Percentiles rank a stretch among this genome's conserved stretches.
Evolutionary conservation across 2,113 vertebrate species (phyloP).

Genomic region (Leptodactylus fuscus): DNA sequence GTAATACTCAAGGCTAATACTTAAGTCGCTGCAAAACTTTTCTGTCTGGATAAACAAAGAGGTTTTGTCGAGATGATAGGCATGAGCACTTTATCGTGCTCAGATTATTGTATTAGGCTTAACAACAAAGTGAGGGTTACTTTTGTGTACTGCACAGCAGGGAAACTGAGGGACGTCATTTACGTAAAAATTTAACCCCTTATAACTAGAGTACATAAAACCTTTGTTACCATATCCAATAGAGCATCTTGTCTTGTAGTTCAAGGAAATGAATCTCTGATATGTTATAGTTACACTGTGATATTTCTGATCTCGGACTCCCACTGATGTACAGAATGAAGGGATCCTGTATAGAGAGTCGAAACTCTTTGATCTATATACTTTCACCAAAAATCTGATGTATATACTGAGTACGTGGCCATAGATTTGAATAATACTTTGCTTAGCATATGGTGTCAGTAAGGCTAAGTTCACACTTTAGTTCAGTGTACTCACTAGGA

Average conservation of each 20-base stretch:
- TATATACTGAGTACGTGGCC: too few relatives aligned
- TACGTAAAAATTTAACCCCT: neutral
- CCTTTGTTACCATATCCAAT: neutral
- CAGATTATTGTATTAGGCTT: neutral
- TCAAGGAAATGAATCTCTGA: neutral
- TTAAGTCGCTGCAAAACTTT: slow-evolving; percentile 5
- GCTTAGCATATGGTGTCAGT: too few relatives aligned
- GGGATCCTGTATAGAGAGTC: too few relatives aligned
- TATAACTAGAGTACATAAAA: neutral
- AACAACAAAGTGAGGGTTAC: neutral
- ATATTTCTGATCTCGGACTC: neutral
- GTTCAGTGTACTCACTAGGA: too few relatives aligned
- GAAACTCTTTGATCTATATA: too few relatives aligned
- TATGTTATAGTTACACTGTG: neutral
- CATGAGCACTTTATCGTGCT: neutral
- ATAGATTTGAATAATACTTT: too few relatives aligned
- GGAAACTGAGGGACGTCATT: neutral
- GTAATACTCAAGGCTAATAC: slow-evolving; percentile 17
- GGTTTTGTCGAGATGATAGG: neutral
- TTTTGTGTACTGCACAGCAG: neutral
- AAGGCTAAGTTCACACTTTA: too few relatives aligned
- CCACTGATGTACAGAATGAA: too few relatives aligned
- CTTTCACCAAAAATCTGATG: too few relatives aligned
- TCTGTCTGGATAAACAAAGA: slow-evolving; percentile 26
- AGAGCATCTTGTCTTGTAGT: neutral